Evolutionary conservation across 2,113 vertebrate genomes (phyloP).

Genomic region (Candoia aspera): DNA sequence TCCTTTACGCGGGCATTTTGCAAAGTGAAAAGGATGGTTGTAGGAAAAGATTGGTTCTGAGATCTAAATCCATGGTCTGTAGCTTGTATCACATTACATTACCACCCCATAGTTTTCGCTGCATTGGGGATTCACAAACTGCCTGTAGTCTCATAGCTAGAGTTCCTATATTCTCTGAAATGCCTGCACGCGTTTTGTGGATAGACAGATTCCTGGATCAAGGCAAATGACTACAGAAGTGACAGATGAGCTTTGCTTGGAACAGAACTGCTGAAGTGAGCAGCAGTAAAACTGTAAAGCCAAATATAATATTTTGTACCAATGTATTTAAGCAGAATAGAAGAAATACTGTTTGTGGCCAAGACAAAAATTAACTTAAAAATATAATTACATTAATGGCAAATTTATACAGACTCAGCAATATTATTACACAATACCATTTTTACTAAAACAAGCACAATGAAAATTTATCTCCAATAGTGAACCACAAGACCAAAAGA

Average conservation of each 20-base stretch:
- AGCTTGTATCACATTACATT: neutral
- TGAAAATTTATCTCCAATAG: neutral
- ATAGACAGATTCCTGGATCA: neutral
- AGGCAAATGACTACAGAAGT: conserved; percentile 33
- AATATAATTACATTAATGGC: neutral
- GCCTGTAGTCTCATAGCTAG: neutral
- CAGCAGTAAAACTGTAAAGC: conserved; percentile 16
- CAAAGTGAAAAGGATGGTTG: neutral
- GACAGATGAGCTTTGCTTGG: conserved; percentile 24
- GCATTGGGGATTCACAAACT: neutral
- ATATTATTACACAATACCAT: neutral
- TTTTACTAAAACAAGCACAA: conserved; percentile 10
- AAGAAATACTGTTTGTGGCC: neutral
- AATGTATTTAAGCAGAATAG: conserved; percentile 35
- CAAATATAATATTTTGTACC: conserved; percentile 22
- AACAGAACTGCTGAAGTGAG: conserved; percentile 6
- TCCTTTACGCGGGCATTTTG: neutral
- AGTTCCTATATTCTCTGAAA: neutral
- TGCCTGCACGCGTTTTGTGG: neutral
- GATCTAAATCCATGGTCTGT: neutral
- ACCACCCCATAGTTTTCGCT: neutral
- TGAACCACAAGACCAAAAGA: conserved; percentile 19
- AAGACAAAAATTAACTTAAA: conserved; percentile 32
- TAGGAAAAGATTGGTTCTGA: neutral
- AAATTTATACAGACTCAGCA: conserved; percentile 11